phyloP scores from a whole-genome alignment of 2,113 vertebrate genomes.

The Eira barbara region DNA sequence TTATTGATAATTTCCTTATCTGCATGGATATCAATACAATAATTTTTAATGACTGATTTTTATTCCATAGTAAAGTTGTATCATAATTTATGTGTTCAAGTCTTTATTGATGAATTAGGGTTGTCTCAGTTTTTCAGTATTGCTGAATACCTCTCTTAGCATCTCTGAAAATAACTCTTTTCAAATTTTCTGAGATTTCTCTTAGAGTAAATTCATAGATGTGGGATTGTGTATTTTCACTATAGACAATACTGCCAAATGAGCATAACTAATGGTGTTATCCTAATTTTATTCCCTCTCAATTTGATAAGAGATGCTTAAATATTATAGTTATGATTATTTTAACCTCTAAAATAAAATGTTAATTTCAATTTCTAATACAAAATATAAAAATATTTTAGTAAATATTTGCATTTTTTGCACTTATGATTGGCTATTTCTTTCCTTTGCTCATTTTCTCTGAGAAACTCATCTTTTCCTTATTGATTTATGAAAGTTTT shows the following conservation, averaged over 20 bases:
- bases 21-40: background rate
- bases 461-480: background rate
- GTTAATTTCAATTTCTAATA: background rate
- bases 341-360: background rate
- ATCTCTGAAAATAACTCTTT: background rate
- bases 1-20: background rate
- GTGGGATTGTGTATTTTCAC: background rate
- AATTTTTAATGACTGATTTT: background rate
- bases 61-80: background rate
- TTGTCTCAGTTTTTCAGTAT: background rate
- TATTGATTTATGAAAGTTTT: background rate
- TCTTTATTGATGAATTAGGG: background rate
- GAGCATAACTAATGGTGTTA: background rate
- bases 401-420: background rate
- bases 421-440: background rate
- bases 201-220: background rate
- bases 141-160: background rate
- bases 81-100: background rate
- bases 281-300: background rate
- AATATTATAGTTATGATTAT: background rate
- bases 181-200: background rate
- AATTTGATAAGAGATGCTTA: background rate
- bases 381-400: background rate
- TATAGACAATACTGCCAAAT: background rate
- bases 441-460: background rate